Evolutionary conservation across 2,797 vertebrate species (phyloP).

Genomic region (Phrynocephalus guinanensis): DNA sequence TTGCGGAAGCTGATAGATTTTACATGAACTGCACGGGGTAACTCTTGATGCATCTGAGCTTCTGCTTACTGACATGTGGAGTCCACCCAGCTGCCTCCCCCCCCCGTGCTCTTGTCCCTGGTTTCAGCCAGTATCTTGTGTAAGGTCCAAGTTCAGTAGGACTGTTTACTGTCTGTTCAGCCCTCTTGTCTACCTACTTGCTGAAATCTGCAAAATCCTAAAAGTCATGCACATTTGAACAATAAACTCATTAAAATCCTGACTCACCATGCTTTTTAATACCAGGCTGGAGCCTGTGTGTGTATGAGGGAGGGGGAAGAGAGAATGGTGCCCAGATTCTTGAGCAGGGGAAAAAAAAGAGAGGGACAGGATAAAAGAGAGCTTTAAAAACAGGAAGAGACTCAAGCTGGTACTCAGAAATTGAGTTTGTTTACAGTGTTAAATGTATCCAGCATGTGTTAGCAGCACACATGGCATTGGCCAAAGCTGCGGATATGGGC

Average conservation of each 20-base stretch:
- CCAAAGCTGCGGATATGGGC: not conserved
- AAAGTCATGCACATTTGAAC: conserved; percentile 25
- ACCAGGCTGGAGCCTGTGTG: not conserved
- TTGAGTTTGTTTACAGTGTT: not conserved
- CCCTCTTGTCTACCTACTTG: conserved; percentile 6
- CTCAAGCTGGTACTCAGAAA: not conserved
- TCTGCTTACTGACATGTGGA: not conserved
- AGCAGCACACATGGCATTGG: not conserved
- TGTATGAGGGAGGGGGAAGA: too few relatives aligned
- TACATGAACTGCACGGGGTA: not conserved
- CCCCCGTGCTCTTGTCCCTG: not conserved
- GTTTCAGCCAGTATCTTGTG: conserved; percentile 26
- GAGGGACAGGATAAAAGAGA: not conserved
- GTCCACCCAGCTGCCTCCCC: not conserved
- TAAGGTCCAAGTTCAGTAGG: conserved; percentile 3
- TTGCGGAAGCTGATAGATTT: not conserved
- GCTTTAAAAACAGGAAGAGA: not conserved
- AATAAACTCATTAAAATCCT: not conserved
- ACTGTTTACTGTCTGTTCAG: conserved; percentile 26
- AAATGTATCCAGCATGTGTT: not conserved
- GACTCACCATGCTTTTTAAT: not conserved
- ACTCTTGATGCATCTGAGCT: not conserved
- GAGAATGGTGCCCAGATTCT: not conserved
- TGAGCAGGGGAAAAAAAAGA: not conserved
- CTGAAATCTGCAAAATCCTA: conserved; percentile 28